Percentiles rank a stretch among this genome's conserved stretches.
Evolutionary conservation across 2,113 vertebrate species (phyloP).

Genomic region (Aphyosemion australe): DNA sequence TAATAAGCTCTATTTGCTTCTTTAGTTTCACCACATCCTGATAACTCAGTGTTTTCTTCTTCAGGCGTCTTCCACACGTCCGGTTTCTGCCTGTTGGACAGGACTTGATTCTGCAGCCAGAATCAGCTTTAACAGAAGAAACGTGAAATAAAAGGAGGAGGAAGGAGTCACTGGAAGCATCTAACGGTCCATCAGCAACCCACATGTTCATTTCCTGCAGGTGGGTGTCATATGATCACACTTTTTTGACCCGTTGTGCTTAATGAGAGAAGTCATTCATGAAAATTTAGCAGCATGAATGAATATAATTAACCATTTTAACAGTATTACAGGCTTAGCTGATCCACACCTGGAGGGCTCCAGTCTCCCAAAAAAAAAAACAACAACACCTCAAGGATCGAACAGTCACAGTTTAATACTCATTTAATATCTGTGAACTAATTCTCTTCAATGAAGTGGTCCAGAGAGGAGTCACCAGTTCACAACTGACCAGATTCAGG

Average conservation of each 20-base stretch:
- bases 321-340: neutral
- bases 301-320: neutral
- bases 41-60: too few relatives aligned
- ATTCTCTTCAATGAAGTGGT: neutral
- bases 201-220: neutral
- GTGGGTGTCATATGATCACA: neutral
- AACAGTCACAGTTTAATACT: neutral
- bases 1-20: too few relatives aligned
- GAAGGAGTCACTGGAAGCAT: neutral
- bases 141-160: neutral
- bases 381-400: neutral
- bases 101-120: neutral
- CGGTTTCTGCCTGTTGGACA: too few relatives aligned
- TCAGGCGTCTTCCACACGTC: too few relatives aligned
- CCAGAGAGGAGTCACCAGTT: slow-evolving; percentile 31
- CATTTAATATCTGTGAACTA: slow-evolving; percentile 18
- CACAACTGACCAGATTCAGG: slow-evolving; percentile 35
- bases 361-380: neutral
- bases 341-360: neutral
- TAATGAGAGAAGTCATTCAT: neutral
- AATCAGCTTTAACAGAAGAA: neutral
- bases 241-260: neutral
- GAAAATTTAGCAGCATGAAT: neutral
- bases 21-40: too few relatives aligned
- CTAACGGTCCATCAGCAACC: neutral